These are phyloP conservation scores for Netelia fuscicornis DNA, from an alignment of 2,888 invertebrate genomes.

Conservation along the genomic window DNA sequence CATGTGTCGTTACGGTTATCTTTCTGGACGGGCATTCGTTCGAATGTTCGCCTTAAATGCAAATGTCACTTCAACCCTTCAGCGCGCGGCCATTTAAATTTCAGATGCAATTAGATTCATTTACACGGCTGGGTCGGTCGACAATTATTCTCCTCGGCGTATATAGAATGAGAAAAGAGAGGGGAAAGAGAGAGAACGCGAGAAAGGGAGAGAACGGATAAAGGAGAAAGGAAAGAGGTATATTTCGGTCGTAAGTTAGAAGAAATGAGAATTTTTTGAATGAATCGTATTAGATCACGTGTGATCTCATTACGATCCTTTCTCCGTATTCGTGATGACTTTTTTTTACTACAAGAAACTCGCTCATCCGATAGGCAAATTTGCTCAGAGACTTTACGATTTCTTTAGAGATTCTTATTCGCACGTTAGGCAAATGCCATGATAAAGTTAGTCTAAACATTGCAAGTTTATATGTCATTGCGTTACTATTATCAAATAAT, in stretches of 20 bases:
- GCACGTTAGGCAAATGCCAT: background rate
- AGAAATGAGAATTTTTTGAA: constrained; percentile 73
- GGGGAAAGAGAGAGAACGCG: no score
- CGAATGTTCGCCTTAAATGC: constrained; percentile 79
- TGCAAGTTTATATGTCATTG: background rate
- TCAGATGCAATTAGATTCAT: constrained; percentile 83
- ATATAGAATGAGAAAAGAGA: constrained; percentile 63
- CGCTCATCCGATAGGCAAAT: constrained; percentile 35
- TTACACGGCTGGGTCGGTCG: constrained; percentile 75
- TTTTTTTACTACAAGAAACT: constrained; percentile 23
- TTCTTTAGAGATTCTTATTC: constrained; percentile 72
- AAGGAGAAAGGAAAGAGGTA: constrained; percentile 6
- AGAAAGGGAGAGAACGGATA: constrained; percentile 4
- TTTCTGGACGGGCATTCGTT: constrained; percentile 43
- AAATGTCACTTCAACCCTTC: constrained; percentile 73
- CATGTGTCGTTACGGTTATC: constrained; percentile 18
- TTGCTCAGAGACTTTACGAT: constrained; percentile 74
- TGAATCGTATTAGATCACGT: constrained; percentile 74
- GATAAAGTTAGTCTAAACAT: background rate
- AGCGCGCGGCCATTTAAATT: constrained; percentile 79
- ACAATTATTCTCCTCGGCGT: constrained; percentile 72
- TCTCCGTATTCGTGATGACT: constrained; percentile 28
- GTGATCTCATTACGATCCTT: constrained; percentile 41
- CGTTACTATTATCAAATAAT: background rate
- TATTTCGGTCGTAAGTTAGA: constrained; percentile 36